Evolutionary conservation across 2,888 invertebrate genomes (phyloP), one percentile per base, ranked within the genome.

Genomic region (Trissoscelio sp.): DNA sequence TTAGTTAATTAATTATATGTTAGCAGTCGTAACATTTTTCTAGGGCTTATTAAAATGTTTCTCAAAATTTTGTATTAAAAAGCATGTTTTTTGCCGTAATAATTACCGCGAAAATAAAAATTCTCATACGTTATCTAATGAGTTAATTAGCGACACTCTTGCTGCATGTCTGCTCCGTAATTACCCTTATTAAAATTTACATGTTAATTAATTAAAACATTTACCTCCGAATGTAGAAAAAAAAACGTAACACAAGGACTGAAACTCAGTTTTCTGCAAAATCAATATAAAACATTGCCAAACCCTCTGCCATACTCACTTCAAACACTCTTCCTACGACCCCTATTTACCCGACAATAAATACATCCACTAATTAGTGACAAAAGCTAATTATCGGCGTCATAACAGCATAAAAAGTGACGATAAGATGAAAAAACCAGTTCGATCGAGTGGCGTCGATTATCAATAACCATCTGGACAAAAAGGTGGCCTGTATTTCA

Each of bases 101-200:
- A 60, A 24, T 24, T 3, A 14, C 16, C 1, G 11, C 0, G 34
- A 37, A 24, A 22, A 39, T 12, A 20, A 55, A 69, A 44, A 55
- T 24, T 9, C 11, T 20, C 34, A 14, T n/a, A 31, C n/a, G 44
- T 69, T 51, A 22, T 51, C 39, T 39, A 62, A 60, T 42, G 60
- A 72, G 51, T 66, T 64, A 74, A 74, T 74, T 74, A 74, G 74
- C 48, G 57, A 74, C 66, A 66, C 66, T 20, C 64, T 34, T 16
- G 62, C 14, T 3, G 51, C 31, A 12, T 11, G 12, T 64, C 44
- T 48, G 14, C 44, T 20, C 7, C 48, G 57, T 57, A 58, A 66
- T 37, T 46, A 57, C 12, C 57, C 39, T 55, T 58, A 66, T 66
- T 74, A 74, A 66, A 66, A 66, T 66, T 34, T 57, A 74, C 66